Base-by-base conservation (phyloP, 1,140 invertebrate genomes). In the Steinernema khuongi region DNA sequence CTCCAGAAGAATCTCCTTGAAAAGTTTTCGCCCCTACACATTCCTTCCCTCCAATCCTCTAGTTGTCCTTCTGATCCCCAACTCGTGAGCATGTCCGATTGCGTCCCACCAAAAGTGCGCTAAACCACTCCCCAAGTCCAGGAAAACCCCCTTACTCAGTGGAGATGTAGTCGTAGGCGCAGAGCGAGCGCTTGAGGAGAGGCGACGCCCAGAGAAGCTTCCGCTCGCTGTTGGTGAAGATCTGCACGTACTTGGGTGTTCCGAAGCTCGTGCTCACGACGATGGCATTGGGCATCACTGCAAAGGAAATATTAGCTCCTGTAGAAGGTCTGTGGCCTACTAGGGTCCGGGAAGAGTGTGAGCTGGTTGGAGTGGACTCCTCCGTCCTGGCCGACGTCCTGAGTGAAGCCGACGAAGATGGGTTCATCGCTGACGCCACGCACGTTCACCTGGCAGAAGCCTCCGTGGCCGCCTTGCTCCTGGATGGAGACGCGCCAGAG, bases 141-240 rank as follows among this genome's bases (percentile, higher is more conserved):
- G n/a, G n/a, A n/a, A n/a, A n/a, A n/a, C n/a, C n/a, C n/a, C 26
- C 72, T 36, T 74, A 74, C 72, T 31, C 2, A 1, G 19, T 67
- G 18, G 76, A 77, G 32, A 77, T 66, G 70, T 73, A 77, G 30
- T 29, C 50, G 43, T 76, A 77, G 43, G 74, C 31, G 70, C 76
- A 77, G 17, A 29, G 31, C 19, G 31, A 19, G 31, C 76, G 26
- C 17, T 68, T 31, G 19, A 72, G 66, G 1, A 77, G 19, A 11
- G 76, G 76, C n/a, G 76, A 74, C 22, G 74, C 73, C 76, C 76
- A 77, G 1, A 77, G 28, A 26, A 77, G 67, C 7, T 44, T n/a
- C 4, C 66, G 69, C 26, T 77, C 76, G 7, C 19, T 69, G 32
- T 76, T 33, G 28, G 72, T 66, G 11, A 67, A 68, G 22, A 77